Percentiles rank a stretch among this genome's conserved stretches.
phyloP scores from a whole-genome alignment of 2,113 vertebrate genomes.

The Halichoerus grypus region DNA sequence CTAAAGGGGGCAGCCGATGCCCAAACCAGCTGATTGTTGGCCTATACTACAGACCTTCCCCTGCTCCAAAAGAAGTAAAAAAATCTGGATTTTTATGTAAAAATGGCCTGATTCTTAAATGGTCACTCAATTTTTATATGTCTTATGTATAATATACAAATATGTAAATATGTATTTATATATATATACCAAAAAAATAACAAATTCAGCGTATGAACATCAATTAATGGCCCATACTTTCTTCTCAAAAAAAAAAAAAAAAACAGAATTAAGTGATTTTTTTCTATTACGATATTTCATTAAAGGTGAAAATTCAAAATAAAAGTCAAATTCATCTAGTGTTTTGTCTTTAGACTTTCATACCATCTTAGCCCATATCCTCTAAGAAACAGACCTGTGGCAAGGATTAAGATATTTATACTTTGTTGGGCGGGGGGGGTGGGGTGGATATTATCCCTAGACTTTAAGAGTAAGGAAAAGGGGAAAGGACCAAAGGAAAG shows the following conservation, averaged over 20 bases:
- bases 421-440: neutral
- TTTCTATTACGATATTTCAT: constrained; percentile 1
- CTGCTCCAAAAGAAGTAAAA: neutral
- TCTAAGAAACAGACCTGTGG: neutral
- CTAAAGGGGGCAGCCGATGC: neutral
- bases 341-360: neutral
- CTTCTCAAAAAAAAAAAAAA: constrained; percentile 2
- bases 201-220: neutral
- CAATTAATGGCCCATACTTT: neutral
- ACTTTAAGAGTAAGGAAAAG: neutral
- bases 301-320: neutral
- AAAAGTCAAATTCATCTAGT: neutral
- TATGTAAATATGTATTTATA: neutral
- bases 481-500: neutral
- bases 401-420: neutral
- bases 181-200: neutral
- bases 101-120: neutral
- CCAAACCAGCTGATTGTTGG: neutral
- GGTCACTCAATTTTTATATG: neutral
- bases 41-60: neutral
- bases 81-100: neutral
- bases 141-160: too few species aligned
- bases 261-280: neutral
- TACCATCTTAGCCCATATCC: neutral
- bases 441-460: neutral